Percentiles rank a stretch among this genome's conserved stretches.
phyloP scores from a whole-genome alignment of 1,140 invertebrate genomes.

The Apis mellifera region Amel_HAv3.1 CM009944.2:10460001-10460500 shows the following conservation, averaged over 20 bases:
- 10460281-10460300: constrained; percentile 90
- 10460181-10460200: constrained; percentile 91
- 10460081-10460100: constrained; percentile 89
- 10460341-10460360: constrained; percentile 88
- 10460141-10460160: constrained; percentile 89
- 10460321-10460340: constrained; percentile 92
- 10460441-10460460: not conserved
- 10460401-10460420: not conserved
- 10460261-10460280: constrained; percentile 91
- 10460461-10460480: constrained; percentile 84
- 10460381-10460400: constrained; percentile 84
- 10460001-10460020: constrained; percentile 92
- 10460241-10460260: constrained; percentile 82
- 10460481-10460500: constrained; percentile 89
- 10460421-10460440: no score
- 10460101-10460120: constrained; percentile 91
- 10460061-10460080: constrained; percentile 90
- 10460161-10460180: constrained; percentile 88
- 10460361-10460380: constrained; percentile 88
- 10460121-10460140: constrained; percentile 87
- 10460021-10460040: constrained; percentile 89
- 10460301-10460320: constrained; percentile 91
- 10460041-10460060: constrained; percentile 92
- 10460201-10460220: no score
- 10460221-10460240: not conserved